Conservation (phyloP, 2,113 vertebrate genomes). For the Pedetes capensis region DNA sequence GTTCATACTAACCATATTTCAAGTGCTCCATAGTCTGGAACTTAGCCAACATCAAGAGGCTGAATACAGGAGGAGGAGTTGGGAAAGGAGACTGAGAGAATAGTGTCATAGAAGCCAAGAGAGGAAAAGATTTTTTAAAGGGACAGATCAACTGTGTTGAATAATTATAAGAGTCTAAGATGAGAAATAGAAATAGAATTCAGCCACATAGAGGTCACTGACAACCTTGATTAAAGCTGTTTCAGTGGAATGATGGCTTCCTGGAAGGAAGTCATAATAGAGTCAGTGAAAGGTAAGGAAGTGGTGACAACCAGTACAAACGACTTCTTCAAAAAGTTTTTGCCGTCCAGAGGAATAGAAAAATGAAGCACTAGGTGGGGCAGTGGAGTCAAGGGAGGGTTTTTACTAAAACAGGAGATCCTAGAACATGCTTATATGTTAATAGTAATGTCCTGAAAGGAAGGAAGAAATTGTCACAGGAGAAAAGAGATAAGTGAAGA, state of each 20-base stretch:
- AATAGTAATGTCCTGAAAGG: not conserved
- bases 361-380: not conserved
- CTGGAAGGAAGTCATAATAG: slow-evolving; percentile 2
- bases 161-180: slow-evolving; percentile 13
- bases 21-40: not conserved
- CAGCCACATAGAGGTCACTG: not conserved
- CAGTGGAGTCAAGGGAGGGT: not conserved
- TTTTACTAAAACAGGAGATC: slow-evolving; percentile 17
- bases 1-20: slow-evolving; percentile 3
- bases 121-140: not conserved
- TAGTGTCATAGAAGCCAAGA: not conserved
- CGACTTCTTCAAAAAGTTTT: slow-evolving; percentile 21
- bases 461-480: not conserved
- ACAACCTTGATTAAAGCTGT: slow-evolving; percentile 52
- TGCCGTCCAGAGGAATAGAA: slow-evolving; percentile 33
- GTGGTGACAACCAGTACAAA: slow-evolving; percentile 33
- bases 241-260: slow-evolving; percentile 24
- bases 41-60: not conserved
- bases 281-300: slow-evolving; percentile 47
- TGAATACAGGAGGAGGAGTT: not conserved
- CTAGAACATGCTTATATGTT: not conserved
- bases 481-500: not conserved
- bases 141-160: not conserved
- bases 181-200: slow-evolving; percentile 41
- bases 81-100: not conserved